phyloP scores from a whole-genome alignment of 2,888 invertebrate genomes.

The Ryuthela nishihirai region DNA sequence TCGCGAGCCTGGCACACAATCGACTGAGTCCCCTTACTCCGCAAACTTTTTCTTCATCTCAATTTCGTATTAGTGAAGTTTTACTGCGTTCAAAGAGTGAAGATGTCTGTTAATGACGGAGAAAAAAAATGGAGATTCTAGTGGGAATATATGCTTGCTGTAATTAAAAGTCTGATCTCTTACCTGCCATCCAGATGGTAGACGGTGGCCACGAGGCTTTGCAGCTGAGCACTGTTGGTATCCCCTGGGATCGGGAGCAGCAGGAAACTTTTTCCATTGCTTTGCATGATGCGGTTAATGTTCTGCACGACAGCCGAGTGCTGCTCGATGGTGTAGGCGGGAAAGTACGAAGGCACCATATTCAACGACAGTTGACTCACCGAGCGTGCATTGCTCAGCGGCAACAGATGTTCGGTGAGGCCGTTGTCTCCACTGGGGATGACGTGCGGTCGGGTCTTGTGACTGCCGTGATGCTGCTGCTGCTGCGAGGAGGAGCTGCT shows the following conservation, averaged over 20 bases:
- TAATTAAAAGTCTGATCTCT: background rate
- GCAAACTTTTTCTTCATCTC: too few species aligned
- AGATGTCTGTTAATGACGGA: too few species aligned
- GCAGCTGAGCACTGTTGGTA: slow-evolving; percentile 7
- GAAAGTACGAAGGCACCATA: slow-evolving; percentile 41
- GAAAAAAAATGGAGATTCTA: too few species aligned
- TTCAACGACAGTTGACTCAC: slow-evolving; percentile 41
- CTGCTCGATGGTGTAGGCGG: slow-evolving; percentile 25
- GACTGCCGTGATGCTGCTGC: slow-evolving; percentile 1
- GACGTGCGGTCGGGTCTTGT: slow-evolving; percentile 1
- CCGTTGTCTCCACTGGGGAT: slow-evolving; percentile 9
- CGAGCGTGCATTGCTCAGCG: slow-evolving; percentile 31
- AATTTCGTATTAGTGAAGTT: too few species aligned
- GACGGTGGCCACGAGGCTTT: slow-evolving; percentile 27
- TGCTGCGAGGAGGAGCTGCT: background rate
- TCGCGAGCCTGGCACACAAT: too few species aligned
- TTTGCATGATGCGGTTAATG: slow-evolving; percentile 14
- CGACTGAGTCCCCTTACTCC: too few species aligned
- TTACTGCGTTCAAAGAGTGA: too few species aligned
- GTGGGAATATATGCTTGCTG: too few species aligned
- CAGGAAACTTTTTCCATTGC: slow-evolving; percentile 29
- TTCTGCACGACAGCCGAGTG: slow-evolving; percentile 33
- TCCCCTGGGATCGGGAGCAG: slow-evolving; percentile 18
- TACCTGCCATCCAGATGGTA: slow-evolving; percentile 31
- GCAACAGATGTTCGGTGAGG: slow-evolving; percentile 28